phyloP scores from a whole-genome alignment of 2,888 invertebrate genomes.

The Plagodis pulveraria region DNA sequence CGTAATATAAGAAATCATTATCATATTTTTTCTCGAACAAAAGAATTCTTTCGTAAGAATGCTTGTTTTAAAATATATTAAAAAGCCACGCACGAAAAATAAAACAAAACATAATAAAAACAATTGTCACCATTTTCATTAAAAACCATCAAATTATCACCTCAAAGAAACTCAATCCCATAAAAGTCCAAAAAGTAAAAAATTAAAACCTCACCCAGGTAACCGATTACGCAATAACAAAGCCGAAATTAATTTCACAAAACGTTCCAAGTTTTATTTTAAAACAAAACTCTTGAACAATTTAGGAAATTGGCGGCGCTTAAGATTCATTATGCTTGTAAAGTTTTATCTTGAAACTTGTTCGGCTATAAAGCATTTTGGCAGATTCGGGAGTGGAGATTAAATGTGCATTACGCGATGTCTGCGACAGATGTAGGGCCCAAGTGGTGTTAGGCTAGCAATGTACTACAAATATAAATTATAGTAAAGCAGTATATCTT shows the following conservation, averaged over 20 bases:
- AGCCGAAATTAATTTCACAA: constrained; percentile 71
- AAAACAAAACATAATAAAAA: no score
- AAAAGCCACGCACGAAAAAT: no score
- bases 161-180: constrained; percentile 37
- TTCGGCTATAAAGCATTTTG: constrained; percentile 82
- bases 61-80: no score
- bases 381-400: constrained; percentile 78
- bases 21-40: no score
- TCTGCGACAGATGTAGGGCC: constrained; percentile 64
- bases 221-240: constrained; percentile 70
- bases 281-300: constrained; percentile 77
- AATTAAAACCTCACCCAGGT: constrained; percentile 67
- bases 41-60: no score
- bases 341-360: constrained; percentile 80
- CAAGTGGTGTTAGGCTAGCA: not conserved
- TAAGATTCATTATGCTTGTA: constrained; percentile 83
- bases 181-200: constrained; percentile 42
- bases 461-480: not conserved
- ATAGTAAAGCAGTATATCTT: no score
- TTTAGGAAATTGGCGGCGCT: constrained; percentile 77
- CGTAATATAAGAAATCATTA: no score
- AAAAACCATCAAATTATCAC: constrained; percentile 7
- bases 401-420: constrained; percentile 78
- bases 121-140: no score
- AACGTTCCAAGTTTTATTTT: constrained; percentile 75